A percentile compares a stretch with the other conserved stretches of the same genome.
phyloP scores from a whole-genome alignment of 2,888 invertebrate genomes.

The Pollenia amentaria region DNA sequence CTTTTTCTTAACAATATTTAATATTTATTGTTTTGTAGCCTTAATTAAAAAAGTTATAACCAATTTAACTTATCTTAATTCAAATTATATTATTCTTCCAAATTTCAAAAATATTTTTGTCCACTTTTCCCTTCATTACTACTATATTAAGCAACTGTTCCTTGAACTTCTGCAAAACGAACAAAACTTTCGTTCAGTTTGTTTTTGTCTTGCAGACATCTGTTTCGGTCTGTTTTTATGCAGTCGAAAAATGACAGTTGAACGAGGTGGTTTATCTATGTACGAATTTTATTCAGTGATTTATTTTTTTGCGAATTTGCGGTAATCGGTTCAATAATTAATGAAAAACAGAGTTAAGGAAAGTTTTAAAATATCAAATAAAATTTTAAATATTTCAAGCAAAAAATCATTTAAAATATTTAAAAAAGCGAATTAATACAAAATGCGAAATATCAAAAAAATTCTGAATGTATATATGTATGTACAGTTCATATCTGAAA shows the following conservation, averaged over 20 bases:
- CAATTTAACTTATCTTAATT: no score
- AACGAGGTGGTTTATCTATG: constrained; percentile 43
- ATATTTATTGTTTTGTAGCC: no score
- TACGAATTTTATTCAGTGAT: constrained; percentile 12
- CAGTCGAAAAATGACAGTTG: constrained; percentile 72
- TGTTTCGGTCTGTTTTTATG: constrained; percentile 43
- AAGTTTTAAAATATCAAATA: constrained; percentile 1
- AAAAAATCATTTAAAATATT: neutral
- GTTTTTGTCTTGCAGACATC: constrained; percentile 53
- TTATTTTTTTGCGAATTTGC: constrained; percentile 57
- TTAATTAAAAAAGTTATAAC: no score
- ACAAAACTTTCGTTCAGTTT: constrained; percentile 46
- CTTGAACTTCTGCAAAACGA: constrained; percentile 30
- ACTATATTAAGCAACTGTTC: constrained; percentile 34
- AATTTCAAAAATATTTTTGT: neutral
- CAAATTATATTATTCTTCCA: no score
- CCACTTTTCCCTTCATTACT: neutral
- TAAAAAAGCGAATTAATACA: neutral
- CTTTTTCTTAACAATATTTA: no score
- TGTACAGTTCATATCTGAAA: constrained; percentile 41
- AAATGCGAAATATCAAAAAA: constrained; percentile 12
- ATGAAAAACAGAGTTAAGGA: constrained; percentile 25
- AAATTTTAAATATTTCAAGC: constrained; percentile 2
- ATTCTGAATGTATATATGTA: neutral
- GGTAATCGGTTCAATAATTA: constrained; percentile 59